Conservation (phyloP, 2,888 invertebrate species). For the Caenorhabditis virilis region DNA sequence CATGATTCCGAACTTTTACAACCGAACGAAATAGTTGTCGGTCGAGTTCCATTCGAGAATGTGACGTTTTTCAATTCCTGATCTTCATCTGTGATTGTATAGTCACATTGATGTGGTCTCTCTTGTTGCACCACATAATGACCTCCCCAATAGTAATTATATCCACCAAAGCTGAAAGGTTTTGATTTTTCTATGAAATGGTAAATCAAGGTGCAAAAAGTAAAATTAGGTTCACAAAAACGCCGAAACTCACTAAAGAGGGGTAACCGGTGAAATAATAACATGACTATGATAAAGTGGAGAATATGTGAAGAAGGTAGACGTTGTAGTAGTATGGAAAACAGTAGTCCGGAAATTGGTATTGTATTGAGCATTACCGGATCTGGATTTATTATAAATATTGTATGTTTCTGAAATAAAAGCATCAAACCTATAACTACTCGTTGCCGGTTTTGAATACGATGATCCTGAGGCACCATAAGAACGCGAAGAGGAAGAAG, state of each 20-base stretch:
- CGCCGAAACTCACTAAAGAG: too few relatives aligned
- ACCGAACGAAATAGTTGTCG: too few relatives aligned
- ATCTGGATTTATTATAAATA: too few relatives aligned
- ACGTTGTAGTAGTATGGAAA: conserved; percentile 23
- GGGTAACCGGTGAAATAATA: conserved; percentile 24
- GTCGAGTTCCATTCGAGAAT: too few relatives aligned
- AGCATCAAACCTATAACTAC: too few relatives aligned
- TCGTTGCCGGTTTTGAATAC: too few relatives aligned
- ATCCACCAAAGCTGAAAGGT: conserved; percentile 29
- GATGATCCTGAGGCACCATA: background rate
- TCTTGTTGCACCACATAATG: conserved; percentile 16
- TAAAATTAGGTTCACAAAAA: too few relatives aligned
- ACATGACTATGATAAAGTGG: conserved; percentile 20
- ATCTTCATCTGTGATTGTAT: conserved; percentile 23
- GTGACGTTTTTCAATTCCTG: conserved; percentile 34
- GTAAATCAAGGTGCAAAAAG: too few relatives aligned
- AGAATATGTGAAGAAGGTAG: conserved; percentile 17
- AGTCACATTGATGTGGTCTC: conserved; percentile 24
- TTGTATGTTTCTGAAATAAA: too few relatives aligned
- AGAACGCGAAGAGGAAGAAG: background rate
- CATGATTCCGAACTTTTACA: too few relatives aligned
- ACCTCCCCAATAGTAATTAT: conserved; percentile 37
- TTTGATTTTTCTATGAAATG: too few relatives aligned
- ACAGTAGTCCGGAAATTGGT: conserved; percentile 32
- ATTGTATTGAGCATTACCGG: conserved; percentile 16